Conservation (phyloP, 2,888 invertebrate species). For the Stenichneumon culpator region DNA sequence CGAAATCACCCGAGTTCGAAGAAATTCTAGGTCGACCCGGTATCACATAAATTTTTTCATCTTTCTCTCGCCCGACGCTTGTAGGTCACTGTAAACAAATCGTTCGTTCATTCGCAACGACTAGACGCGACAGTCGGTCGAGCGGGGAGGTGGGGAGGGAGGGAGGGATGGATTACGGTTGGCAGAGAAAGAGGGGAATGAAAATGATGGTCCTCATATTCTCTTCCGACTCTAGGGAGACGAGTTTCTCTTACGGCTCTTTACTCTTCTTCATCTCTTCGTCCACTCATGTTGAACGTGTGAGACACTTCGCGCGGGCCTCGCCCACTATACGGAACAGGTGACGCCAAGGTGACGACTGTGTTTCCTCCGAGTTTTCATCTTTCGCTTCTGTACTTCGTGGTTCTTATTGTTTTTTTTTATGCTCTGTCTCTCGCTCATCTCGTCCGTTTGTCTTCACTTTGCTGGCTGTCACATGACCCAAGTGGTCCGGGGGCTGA, state of each 20-base stretch:
- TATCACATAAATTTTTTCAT: slow-evolving; percentile 21
- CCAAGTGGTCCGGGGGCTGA: slow-evolving; percentile 41
- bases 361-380: slow-evolving; percentile 45
- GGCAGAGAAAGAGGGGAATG: slow-evolving; percentile 16
- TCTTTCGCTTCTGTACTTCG: slow-evolving; percentile 29
- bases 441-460: slow-evolving; percentile 53
- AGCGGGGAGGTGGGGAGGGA: neutral
- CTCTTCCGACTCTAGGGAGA: slow-evolving; percentile 46
- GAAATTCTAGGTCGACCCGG: slow-evolving; percentile 29
- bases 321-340: slow-evolving; percentile 53
- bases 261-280: slow-evolving; percentile 51
- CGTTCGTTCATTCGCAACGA: slow-evolving; percentile 48
- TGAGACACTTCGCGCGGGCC: slow-evolving; percentile 20
- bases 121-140: neutral
- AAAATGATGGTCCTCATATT: slow-evolving; percentile 56
- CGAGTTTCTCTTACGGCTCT: slow-evolving; percentile 5
- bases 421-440: slow-evolving; percentile 37
- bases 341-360: slow-evolving; percentile 55
- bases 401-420: slow-evolving; percentile 26
- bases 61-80: slow-evolving; percentile 36
- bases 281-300: slow-evolving; percentile 48
- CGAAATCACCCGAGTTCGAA: slow-evolving; percentile 20
- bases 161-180: slow-evolving; percentile 13
- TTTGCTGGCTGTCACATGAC: slow-evolving; percentile 52
- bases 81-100: slow-evolving; percentile 61